A percentile compares a stretch with the other conserved stretches of the same genome.
These are phyloP conservation scores for Candoia aspera DNA, from an alignment of 2,113 vertebrate genomes.

Conservation along the genomic window DNA sequence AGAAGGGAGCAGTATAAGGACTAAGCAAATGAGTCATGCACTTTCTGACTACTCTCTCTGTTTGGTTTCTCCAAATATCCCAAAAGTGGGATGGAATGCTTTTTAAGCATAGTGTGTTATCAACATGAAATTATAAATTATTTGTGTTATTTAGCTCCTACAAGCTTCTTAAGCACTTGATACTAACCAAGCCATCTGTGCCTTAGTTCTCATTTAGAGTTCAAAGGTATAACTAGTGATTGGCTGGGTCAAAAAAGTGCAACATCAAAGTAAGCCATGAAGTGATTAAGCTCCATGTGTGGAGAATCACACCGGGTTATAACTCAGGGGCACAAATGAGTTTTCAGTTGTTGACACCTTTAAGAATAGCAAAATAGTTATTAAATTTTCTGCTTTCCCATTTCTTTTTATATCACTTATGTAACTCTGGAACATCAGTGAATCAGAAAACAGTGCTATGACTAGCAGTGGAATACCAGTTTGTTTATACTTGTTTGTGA, in stretches of 20 bases:
- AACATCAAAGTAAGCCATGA: constrained; percentile 84
- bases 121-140: neutral
- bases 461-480: neutral
- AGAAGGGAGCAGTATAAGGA: neutral
- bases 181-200: constrained; percentile 86
- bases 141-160: neutral
- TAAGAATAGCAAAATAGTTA: neutral
- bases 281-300: constrained; percentile 91
- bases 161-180: constrained; percentile 82
- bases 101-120: neutral
- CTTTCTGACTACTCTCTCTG: neutral
- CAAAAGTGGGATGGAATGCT: neutral
- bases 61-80: neutral
- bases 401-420: neutral
- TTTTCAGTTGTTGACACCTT: neutral
- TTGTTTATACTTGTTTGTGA: neutral
- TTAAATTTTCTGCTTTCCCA: neutral
- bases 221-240: constrained; percentile 74
- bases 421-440: neutral
- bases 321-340: constrained; percentile 88
- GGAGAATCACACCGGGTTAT: constrained; percentile 90
- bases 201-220: constrained; percentile 66
- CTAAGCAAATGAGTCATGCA: neutral
- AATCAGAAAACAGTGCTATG: neutral
- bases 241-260: constrained; percentile 89